Base-by-base conservation (phyloP, 2,888 invertebrate genomes). In the Tupiocoris notatus region DNA sequence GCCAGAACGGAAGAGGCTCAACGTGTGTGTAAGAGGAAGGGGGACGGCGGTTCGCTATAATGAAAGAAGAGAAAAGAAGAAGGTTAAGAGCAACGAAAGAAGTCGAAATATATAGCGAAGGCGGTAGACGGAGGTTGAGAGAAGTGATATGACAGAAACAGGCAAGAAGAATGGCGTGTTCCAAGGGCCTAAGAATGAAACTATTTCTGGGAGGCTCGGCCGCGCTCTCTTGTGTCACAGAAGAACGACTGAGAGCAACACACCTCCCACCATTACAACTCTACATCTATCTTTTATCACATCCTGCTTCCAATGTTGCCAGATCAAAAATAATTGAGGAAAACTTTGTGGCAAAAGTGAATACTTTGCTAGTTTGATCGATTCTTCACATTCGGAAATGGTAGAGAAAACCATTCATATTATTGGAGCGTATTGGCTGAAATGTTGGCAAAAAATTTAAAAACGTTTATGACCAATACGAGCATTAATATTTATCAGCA, bases 141-240 rank as follows among this genome's bases (percentile, higher is more conserved):
- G 65, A n/a, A 39, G 39, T 65, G 65, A 65, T 65, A 65, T 65
- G 65, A 65, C 65, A 65, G 65, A 65, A 39, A 25, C 25, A 65
- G 65, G 39, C 25, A 65, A 65, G 65, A 65, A 65, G 65, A 65
- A 65, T 65, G 65, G 65, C 39, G 39, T 39, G 39, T 39, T 65
- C 39, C 17, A 20, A 65, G 65, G 65, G 65, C n/a, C 67, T 67
- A 67, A 67, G 67, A 67, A 67, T 67, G 67, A 67, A 67, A 67
- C 67, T 67, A 67, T 67, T 67, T 67, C 67, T 67, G 67, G 67
- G 67, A 22, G 54, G 16, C 67, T 65, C 65, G 25, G 65, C 39
- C 65, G 39, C 65, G 6, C 39, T 39, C 39, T 39, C 39, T 39
- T 7, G 39, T 39, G 39, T 39, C 39, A 39, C 12, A 39, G 39